Base-by-base conservation (phyloP, 1,140 invertebrate species). In the Panagrolaimus sp. region DNA sequence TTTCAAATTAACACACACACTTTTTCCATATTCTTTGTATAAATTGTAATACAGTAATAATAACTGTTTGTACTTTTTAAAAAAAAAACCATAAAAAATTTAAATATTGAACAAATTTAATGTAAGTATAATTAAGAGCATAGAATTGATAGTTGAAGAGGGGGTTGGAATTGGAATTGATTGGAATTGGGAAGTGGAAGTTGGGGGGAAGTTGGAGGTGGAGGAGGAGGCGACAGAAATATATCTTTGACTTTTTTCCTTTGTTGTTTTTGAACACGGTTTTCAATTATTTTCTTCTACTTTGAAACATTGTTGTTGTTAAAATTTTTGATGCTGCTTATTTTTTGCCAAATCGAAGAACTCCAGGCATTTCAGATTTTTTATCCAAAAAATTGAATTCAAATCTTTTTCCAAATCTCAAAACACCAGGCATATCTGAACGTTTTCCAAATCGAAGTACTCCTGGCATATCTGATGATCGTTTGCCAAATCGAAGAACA, bases 401-500 rank as follows among this genome's bases (percentile, higher is more conserved):
- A 28, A 32, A 63, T 52, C 48, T n/a, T 24, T 52, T 52, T 7
- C 48, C 48, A 24, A 52, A 52, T 21, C 48, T n/a, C n/a, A 52
- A 24, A n/a, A 52, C 48, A 14, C 48, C 48, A 7, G 48, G 48
- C 48, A 52, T 52, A 24, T 63, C 62, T 9, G 24, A n/a, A 21
- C 63, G 63, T 64, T 64, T 64, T 10, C 63, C 63, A 28, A 64
- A 64, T 32, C 63, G 28, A 7, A 64, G 28, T 24, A 64, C 63
- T 10, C 28, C 28, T n/a, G 63, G 63, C 63, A 64, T 64, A 64
- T 64, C 63, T 0, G 63, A 28, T 24, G 38, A 26, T 3, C 65
- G 26, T 14, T 67, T 52, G 1, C 69, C 68, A 44, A 70, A 70
- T 48, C 69, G 15, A n/a, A 70, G 67, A 9, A 70, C 67, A 17